A percentile compares a stretch with the other conserved stretches of the same genome.
These are phyloP conservation scores for Hypena proboscidalis DNA, from an alignment of 2,888 invertebrate species.

Conservation along the genomic window DNA sequence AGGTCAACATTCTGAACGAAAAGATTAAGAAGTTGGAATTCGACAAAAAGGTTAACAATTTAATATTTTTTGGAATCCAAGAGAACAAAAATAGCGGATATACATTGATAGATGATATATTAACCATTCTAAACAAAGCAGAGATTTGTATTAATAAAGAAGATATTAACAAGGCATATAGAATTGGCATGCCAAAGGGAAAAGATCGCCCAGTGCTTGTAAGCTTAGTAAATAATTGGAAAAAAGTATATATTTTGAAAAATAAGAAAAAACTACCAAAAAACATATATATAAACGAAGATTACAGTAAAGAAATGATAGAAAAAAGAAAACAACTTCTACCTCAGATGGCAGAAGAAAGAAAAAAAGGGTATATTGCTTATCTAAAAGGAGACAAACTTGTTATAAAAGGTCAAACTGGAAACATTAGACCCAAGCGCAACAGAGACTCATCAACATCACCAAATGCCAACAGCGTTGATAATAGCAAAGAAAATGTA, in stretches of 20 bases:
- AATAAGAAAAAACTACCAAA: conserved; percentile 17
- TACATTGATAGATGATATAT: too few relatives aligned
- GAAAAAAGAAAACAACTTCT: conserved; percentile 12
- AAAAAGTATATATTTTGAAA: background rate
- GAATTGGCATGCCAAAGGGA: background rate
- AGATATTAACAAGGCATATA: conserved; percentile 6
- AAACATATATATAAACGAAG: conserved; percentile 10
- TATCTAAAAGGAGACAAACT: conserved; percentile 8
- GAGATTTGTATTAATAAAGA: background rate
- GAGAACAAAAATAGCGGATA: too few relatives aligned
- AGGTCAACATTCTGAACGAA: too few relatives aligned
- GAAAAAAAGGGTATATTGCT: conserved; percentile 12
- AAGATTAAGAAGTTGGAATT: too few relatives aligned
- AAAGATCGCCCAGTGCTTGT: background rate
- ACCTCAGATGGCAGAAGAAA: conserved; percentile 1
- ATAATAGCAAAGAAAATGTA: background rate
- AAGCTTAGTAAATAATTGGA: conserved; percentile 1
- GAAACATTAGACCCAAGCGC: background rate
- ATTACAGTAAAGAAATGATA: conserved; percentile 19
- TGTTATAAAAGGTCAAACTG: conserved; percentile 3
- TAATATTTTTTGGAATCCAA: too few relatives aligned
- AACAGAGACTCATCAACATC: conserved; percentile 4
- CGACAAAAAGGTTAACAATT: too few relatives aligned
- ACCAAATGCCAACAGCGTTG: too few relatives aligned
- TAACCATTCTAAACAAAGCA: too few relatives aligned